phyloP scores from a whole-genome alignment of 2,113 vertebrate genomes.

The Neodon shergylaensis region DNA sequence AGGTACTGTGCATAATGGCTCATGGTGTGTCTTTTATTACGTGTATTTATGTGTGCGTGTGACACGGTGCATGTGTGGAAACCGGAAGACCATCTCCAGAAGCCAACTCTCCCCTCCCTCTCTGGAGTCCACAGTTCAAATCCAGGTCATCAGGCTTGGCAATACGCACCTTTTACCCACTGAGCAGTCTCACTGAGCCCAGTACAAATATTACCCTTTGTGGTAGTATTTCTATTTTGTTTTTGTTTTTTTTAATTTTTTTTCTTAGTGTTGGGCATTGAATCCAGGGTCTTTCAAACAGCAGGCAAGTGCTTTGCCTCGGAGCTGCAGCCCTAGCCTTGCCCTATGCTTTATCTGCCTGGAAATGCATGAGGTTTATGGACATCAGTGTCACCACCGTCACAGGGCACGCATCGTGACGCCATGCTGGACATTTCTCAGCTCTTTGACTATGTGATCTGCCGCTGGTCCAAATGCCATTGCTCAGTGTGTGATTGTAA shows the following conservation, averaged over 20 bases:
- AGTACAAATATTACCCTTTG: background rate
- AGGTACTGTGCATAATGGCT: rapidly evolving
- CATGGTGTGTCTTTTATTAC: background rate
- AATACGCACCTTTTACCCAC: background rate
- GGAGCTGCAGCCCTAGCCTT: background rate
- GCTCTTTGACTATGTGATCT: background rate
- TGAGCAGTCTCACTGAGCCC: background rate
- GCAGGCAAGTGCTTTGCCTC: background rate
- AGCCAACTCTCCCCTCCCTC: background rate
- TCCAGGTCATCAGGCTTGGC: background rate
- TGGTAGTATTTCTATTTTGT: background rate
- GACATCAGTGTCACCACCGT: background rate
- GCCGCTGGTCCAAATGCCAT: background rate
- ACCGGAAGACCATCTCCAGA: background rate
- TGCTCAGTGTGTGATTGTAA: too few species aligned
- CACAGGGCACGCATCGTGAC: too few species aligned
- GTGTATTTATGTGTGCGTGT: background rate
- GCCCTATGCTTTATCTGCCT: background rate
- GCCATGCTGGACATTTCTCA: background rate
- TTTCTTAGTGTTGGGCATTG: background rate
- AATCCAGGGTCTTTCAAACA: background rate
- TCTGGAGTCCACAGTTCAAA: background rate
- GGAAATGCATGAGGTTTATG: too few species aligned
- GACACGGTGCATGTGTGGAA: background rate
- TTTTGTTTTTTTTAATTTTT: background rate